Base-by-base conservation (phyloP, 37 sponge, comb jelly and placozoan species). In the Beroe forskalii region DNA sequence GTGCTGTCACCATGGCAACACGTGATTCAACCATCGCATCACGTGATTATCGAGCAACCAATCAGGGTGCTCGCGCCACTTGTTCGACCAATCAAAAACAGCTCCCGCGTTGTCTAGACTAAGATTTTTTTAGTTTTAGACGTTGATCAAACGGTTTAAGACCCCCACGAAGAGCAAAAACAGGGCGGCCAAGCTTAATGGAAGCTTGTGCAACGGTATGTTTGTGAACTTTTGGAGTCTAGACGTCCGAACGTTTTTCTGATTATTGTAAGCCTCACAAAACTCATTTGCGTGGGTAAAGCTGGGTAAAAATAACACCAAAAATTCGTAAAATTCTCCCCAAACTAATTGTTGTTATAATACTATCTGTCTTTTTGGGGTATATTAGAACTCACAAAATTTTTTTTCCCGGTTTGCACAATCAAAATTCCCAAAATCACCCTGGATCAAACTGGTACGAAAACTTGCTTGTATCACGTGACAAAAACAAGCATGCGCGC, bases 111-210 rank as follows among this genome's bases (percentile, higher is more conserved):
- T 32, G 72, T 69, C 72, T 69, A 69, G 72, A 69, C 72, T 69
- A 1, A 33, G 33, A 69, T 69, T 69, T 69, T 63, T 69, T 69
- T 37, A 32, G 32, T 32, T 27, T 69, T 69, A 69, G 72, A 69
- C 72, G 72, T 69, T 14, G 72, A 69, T 69, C 72, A 32, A 69
- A 69, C 72, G 72, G 72, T 69, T 69, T 69, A 32, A 32, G 72
- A 69, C 72, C 38, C 72, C 72, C 72, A 20, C 72, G 14, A 17
- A 69, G 72, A 27, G 72, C 32, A 48, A 48, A 48, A 48, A 48
- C 55, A 48, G 55, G 55, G 55, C 55, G 55, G 55, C 55, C 55
- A 48, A 48, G 55, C 55, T 12, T 48, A 48, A 48, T 48, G 55
- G 55, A 48, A 48, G 55, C 55, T 48, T 48, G 55, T 48, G 55